Conservation (phyloP, 2,113 vertebrate genomes). For the Xiphophorus hellerii region DNA sequence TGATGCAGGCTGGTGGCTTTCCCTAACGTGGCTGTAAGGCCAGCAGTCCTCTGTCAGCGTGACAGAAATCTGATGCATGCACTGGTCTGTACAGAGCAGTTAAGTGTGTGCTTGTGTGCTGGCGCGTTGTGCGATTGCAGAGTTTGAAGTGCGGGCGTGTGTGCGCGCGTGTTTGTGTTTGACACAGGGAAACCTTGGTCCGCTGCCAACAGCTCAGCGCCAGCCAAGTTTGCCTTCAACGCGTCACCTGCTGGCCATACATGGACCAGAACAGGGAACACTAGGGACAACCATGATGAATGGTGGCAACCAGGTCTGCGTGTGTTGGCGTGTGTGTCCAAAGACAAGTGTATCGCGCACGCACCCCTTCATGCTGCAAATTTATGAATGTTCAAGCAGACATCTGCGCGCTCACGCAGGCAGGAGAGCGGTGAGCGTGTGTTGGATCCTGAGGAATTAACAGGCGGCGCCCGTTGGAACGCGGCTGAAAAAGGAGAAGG, state of each 20-base stretch:
- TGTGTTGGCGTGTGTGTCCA: slow-evolving; percentile 24
- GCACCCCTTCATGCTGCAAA: slow-evolving; percentile 47
- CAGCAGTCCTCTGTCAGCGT: slow-evolving; percentile 72
- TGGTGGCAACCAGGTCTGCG: slow-evolving; percentile 32
- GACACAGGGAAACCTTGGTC: slow-evolving; percentile 57
- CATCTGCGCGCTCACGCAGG: slow-evolving; percentile 42
- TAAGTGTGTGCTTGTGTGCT: slow-evolving; percentile 40
- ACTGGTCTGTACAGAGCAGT: slow-evolving; percentile 54
- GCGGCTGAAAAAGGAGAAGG: slow-evolving; percentile 19
- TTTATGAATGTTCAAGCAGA: slow-evolving; percentile 58
- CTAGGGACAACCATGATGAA: slow-evolving; percentile 55
- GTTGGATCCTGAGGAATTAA: slow-evolving; percentile 40
- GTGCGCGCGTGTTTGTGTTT: slow-evolving; percentile 21
- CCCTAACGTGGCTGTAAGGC: slow-evolving; percentile 37
- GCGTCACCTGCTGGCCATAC: slow-evolving; percentile 75
- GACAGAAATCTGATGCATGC: slow-evolving; percentile 69
- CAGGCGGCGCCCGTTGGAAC: slow-evolving; percentile 33
- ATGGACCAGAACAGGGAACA: slow-evolving; percentile 51
- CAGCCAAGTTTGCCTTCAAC: slow-evolving; percentile 63
- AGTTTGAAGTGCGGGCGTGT: slow-evolving; percentile 33
- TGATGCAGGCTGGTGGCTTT: slow-evolving; percentile 59
- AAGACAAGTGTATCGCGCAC: slow-evolving; percentile 69
- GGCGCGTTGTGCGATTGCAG: slow-evolving; percentile 11
- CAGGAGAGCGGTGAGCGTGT: slow-evolving; percentile 17
- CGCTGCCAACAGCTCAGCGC: slow-evolving; percentile 51